Evolutionary conservation across 2,113 vertebrate genomes (phyloP), one percentile per base, ranked within the genome.

Genomic region (Athene noctua): DNA sequence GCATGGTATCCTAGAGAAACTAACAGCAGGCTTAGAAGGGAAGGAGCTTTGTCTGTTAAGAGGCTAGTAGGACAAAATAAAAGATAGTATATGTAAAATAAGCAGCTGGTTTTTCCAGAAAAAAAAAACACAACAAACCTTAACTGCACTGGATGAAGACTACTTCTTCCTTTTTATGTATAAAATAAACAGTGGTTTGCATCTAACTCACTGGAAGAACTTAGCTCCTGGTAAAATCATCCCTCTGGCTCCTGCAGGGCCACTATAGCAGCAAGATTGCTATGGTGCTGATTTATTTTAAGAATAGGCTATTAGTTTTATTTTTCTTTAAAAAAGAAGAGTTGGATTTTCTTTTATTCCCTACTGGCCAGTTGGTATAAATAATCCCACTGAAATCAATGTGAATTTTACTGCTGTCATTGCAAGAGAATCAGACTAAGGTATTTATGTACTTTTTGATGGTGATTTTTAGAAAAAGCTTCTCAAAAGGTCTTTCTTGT

Each of bases 401-500:
- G 38, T n/a, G 38, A 84, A 49, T 87, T 94, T 94, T 75, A 46
- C 89, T 62, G 61, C 46, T 21, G 44, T 47, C 61, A 27, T 32
- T 79, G 40, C 15, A 47, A 78, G 38, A 92, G n/a, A 86, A 54
- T 65, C n/a, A 58, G 32, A 44, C 20, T 42, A 13, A 49, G 12
- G 2, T 55, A 67, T 92, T 85, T 70, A 49, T 85, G 38, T 92
- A 68, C 61, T 84, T 95, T 94, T 92, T 80, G 27, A 62, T 51
- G 27, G 51, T 32, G 58, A 62, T 72, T 92, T 86, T 96, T 68
- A 79, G 40, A 75, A 90, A 91, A 94, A 86, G 14, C 47, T 71
- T 80, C 86, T 91, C 87, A 86, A 88, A 96, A 95, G 73, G 44
- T 87, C 71, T 89, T 87, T 91, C 51, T 82, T 75, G 72, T 77